Evolutionary conservation across 2,113 vertebrate species (phyloP).

Genomic region (Thinocorus orbignyianus): DNA sequence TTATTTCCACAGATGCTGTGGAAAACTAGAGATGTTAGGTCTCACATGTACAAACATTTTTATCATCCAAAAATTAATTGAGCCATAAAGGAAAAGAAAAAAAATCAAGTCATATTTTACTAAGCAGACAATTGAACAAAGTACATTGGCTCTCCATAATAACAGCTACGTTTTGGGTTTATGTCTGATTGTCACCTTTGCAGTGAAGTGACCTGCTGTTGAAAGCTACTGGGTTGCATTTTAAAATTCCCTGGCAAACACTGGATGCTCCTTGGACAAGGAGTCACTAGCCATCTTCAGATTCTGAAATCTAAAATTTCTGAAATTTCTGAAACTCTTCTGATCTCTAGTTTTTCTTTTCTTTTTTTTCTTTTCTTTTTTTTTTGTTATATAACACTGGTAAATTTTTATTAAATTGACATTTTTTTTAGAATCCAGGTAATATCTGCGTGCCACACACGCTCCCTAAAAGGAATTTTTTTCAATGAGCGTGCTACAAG

Average conservation of each 20-base stretch:
- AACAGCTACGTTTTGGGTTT: neutral
- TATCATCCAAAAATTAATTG: neutral
- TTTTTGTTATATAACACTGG: no score
- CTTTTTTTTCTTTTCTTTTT: neutral
- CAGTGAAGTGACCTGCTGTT: neutral
- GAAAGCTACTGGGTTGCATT: neutral
- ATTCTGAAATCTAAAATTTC: neutral
- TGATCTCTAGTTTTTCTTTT: neutral
- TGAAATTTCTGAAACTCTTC: neutral
- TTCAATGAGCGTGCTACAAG: neutral
- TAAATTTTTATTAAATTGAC: neutral
- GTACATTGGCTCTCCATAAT: neutral
- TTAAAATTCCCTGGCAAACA: neutral
- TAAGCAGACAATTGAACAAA: neutral
- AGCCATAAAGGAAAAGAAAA: neutral
- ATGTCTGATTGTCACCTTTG: neutral
- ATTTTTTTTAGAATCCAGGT: neutral
- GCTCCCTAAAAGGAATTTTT: neutral
- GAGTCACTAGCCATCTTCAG: fast-evolving
- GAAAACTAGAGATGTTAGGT: neutral
- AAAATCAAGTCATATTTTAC: neutral
- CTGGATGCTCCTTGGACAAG: neutral
- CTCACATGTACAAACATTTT: neutral
- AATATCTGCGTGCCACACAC: neutral
- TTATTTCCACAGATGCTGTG: neutral